Evolutionary conservation across 2,888 invertebrate genomes (phyloP), one percentile per base, ranked within the genome.

Genomic region (Drosophila putrida): DNA sequence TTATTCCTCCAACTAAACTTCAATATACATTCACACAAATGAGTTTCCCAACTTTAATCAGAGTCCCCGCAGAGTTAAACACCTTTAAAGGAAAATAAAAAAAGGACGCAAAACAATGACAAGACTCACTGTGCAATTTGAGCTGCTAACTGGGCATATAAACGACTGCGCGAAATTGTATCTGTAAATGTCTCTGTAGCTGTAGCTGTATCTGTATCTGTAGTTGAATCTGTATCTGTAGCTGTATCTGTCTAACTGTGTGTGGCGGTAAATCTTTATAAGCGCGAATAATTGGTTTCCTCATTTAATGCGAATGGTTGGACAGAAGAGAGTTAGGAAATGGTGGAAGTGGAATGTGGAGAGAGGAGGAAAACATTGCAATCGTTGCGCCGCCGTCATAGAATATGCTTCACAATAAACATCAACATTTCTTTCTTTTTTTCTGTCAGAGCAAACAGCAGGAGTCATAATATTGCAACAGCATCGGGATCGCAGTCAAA

Each of bases 231-330:
- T 82, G 64, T 65, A 27, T 33, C 46, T 77, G 61, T 31, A 31
- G 6, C 31, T 31, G 31, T 64, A 59, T 58, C 63, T 66, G 70
- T 76, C 65, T 66, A 63, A 47, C 71, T 70, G 60, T 68, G 63
- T 75, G 60, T 79, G 85, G 72, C 86, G 83, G 89, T 89, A 84
- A 83, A 90, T 87, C 87, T 86, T 80, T 89, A 84, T 90, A 90
- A 90, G 89, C 85, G 86, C 91, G 89, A 91, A 90, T 91, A 91
- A 91, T 91, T 91, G 91, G 91, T 91, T 91, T 90, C 90, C 90
- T 91, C 90, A 89, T 90, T 90, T 90, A 89, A 90, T 90, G 85
- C 84, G 88, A 91, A 89, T 88, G 86, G 85, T 66, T 86, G 82
- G 62, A 59, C 80, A 67, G 49, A 39, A 36, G 43, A 13, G 28